Base-by-base conservation (phyloP, 2,888 invertebrate genomes). In the Sialis fuliginosa region DNA sequence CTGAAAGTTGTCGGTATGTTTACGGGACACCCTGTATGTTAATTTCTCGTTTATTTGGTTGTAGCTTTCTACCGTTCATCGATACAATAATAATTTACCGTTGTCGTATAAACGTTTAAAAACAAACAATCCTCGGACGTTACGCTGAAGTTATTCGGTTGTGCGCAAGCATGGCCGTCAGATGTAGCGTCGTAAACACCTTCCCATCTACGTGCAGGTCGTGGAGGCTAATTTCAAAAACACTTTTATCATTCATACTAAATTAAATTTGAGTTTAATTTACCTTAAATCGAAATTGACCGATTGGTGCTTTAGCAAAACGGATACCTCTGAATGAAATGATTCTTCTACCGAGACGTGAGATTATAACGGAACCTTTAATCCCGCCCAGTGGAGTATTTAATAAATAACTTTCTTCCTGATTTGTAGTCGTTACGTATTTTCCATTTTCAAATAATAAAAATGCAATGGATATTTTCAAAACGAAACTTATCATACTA, bases 121-220 rank as follows among this genome's bases (percentile, higher is more conserved):
- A 69, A 65, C 1, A 81, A 66, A 53, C 81, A 81, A 57, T 81
- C 78, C 53, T 81, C 81, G 32, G 72, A 69, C 44, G 70, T 55
- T 50, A 59, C 54, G 42, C 56, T 53, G 4, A 48, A 34, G n/a
- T 49, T 46, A 9, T 48, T 58, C 0, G 58, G 56, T 54, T 64
- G 64, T 22, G 63, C 63, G 55, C 65, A 65, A 2, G 59, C 51
- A n/a, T 61, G 57, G 8, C 59, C 62, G 51, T 64, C 62, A 49
- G 55, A 50, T 3, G 61, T 63, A 1, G 63, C 64, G 49, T 63
- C 58, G 37, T 57, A 61, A 12, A 58, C 48, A 2, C 57, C 61
- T 45, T 62, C 57, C 57, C 61, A 60, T 52, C 59, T 59, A 47
- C 61, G 60, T n/a, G 58, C 54, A 1, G 62, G 58, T 44, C 57